Evolutionary conservation across 2,888 invertebrate species (phyloP).

Genomic region (Drosophila affinis): DNA sequence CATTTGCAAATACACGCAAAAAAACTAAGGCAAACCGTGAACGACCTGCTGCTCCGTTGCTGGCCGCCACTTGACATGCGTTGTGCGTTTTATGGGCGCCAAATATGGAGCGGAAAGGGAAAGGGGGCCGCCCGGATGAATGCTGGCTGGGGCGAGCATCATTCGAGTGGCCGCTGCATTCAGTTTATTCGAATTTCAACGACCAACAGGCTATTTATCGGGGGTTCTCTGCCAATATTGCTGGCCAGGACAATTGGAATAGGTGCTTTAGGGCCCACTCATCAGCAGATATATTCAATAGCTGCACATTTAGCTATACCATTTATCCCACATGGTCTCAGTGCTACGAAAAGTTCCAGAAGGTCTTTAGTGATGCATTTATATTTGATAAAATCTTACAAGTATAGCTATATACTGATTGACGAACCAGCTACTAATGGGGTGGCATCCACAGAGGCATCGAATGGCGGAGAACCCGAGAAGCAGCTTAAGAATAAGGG

Average conservation of each 20-base stretch:
- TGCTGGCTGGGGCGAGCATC: slow-evolving; percentile 41
- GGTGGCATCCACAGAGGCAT: too few relatives aligned
- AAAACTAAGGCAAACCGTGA: slow-evolving; percentile 26
- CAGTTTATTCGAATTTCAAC: slow-evolving; percentile 44
- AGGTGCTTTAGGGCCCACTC: slow-evolving; percentile 9
- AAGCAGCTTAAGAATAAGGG: too few relatives aligned
- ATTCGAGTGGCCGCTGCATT: slow-evolving; percentile 41
- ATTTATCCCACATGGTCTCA: too few relatives aligned
- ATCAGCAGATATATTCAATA: slow-evolving; percentile 21
- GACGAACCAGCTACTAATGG: too few relatives aligned
- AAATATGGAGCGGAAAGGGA: slow-evolving; percentile 2
- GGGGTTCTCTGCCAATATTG: slow-evolving; percentile 9
- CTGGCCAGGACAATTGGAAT: slow-evolving; percentile 24
- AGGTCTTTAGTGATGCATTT: too few relatives aligned
- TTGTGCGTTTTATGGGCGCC: slow-evolving; percentile 46
- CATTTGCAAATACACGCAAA: slow-evolving; percentile 31
- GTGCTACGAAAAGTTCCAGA: too few relatives aligned
- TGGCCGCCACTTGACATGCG: slow-evolving; percentile 51
- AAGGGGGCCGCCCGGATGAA: not conserved
- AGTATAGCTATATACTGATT: too few relatives aligned
- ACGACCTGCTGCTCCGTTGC: slow-evolving; percentile 20
- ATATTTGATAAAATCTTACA: too few relatives aligned
- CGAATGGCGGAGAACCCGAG: too few relatives aligned
- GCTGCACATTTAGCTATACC: not conserved
- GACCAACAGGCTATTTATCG: slow-evolving; percentile 44